A percentile compares a stretch with the other conserved stretches of the same genome.
Conservation (phyloP, 2,113 vertebrate genomes). For the Hymenochirus boettgeri region DNA sequence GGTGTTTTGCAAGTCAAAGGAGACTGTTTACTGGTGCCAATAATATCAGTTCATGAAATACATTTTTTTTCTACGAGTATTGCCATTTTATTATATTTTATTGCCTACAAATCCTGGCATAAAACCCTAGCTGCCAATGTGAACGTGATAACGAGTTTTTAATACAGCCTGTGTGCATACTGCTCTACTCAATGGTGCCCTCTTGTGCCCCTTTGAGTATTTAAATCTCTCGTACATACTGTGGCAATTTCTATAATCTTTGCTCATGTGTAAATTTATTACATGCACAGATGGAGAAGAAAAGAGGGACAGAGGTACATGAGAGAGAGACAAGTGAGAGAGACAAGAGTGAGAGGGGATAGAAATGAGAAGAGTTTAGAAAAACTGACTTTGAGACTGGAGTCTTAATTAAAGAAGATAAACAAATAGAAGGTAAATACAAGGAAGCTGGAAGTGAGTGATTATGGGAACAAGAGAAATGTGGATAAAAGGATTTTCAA, state of each 20-base stretch:
- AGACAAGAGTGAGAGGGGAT: background rate
- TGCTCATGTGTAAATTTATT: background rate
- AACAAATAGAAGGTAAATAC: no score
- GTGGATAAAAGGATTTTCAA: no score
- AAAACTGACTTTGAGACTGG: no score
- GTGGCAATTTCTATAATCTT: background rate
- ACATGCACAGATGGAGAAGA: background rate
- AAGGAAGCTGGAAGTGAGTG: no score
- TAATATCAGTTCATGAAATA: slow-evolving; percentile 20
- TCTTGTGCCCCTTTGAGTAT: slow-evolving; percentile 9
- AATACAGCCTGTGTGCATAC: background rate
- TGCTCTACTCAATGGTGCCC: slow-evolving; percentile 29
- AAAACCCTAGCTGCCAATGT: background rate
- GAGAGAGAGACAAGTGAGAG: no score
- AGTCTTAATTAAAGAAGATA: no score
- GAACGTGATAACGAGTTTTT: slow-evolving; percentile 5
- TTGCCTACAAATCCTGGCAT: slow-evolving; percentile 3
- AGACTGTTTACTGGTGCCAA: background rate
- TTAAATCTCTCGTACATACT: background rate
- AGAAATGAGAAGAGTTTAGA: no score
- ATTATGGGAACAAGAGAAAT: no score
- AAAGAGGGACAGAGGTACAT: no score
- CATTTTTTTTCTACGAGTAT: background rate
- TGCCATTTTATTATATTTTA: background rate
- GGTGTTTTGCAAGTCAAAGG: slow-evolving; percentile 11